These are phyloP conservation scores for Mohoua ochrocephala DNA, from an alignment of 2,113 vertebrate genomes.

Conservation along the genomic window DNA sequence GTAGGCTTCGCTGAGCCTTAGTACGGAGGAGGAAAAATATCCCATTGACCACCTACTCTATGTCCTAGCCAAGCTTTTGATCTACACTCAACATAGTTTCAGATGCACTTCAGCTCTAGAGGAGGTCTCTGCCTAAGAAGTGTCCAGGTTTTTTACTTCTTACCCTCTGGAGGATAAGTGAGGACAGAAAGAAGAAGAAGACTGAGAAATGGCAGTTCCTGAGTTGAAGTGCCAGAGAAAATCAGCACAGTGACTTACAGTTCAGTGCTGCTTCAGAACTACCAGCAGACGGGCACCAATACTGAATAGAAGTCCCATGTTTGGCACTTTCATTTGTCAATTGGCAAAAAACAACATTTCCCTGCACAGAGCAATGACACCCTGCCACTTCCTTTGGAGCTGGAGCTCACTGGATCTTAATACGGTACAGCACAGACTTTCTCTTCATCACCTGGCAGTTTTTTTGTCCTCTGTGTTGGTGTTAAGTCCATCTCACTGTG, in stretches of 20 bases:
- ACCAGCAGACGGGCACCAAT: neutral
- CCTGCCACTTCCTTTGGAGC: neutral
- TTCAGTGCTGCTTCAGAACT: neutral
- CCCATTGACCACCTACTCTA: neutral
- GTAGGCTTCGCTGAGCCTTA: neutral
- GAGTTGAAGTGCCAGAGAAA: neutral
- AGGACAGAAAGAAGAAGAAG: neutral
- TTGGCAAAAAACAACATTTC: neutral
- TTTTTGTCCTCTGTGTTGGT: neutral
- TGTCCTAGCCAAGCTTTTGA: neutral
- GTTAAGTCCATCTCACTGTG: neutral
- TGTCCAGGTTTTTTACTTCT: neutral
- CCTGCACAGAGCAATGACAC: neutral
- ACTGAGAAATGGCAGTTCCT: neutral
- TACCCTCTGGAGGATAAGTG: neutral
- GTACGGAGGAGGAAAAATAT: neutral
- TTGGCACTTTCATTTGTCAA: neutral
- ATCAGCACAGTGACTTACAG: neutral
- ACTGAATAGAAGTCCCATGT: neutral
- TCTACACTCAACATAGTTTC: neutral
- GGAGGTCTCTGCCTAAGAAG: neutral
- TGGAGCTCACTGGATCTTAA: neutral
- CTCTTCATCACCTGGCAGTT: neutral
- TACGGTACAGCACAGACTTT: neutral
- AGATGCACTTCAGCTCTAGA: neutral